phyloP scores from a whole-genome alignment of 2,888 invertebrate genomes.

The Acanthosepion esculentum region DNA sequence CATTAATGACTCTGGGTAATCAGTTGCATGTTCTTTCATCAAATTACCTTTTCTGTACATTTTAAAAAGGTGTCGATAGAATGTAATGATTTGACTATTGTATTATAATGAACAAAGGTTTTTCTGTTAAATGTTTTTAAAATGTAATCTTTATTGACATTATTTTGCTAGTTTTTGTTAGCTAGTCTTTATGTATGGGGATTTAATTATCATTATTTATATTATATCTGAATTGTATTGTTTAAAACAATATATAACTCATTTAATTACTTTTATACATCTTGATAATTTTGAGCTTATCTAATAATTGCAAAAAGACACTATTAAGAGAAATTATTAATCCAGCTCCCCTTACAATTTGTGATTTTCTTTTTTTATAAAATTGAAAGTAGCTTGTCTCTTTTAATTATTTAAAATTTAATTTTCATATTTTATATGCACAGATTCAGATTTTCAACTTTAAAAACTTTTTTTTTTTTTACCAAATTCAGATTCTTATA shows the following conservation, averaged over 20 bases:
- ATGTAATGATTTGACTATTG: background rate
- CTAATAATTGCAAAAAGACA: no score
- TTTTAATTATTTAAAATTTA: no score
- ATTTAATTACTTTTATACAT: no score
- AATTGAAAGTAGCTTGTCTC: no score
- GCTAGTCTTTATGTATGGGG: background rate
- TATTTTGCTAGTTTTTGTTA: background rate
- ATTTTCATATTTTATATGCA: background rate
- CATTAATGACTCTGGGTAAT: background rate
- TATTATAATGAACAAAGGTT: background rate
- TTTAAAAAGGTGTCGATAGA: background rate
- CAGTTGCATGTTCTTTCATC: background rate
- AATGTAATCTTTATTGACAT: background rate
- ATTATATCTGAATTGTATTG: background rate
- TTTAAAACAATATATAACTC: background rate
- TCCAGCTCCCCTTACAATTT: no score
- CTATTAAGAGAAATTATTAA: no score
- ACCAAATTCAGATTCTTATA: background rate
- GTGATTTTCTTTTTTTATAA: no score
- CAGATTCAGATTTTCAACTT: background rate
- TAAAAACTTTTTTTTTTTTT: background rate
- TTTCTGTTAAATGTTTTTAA: background rate
- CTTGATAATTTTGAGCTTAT: no score
- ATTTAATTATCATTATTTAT: background rate
- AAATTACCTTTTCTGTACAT: background rate